phyloP scores from a whole-genome alignment of 2,888 invertebrate genomes.

The Kryphioiulus occultus region DNA sequence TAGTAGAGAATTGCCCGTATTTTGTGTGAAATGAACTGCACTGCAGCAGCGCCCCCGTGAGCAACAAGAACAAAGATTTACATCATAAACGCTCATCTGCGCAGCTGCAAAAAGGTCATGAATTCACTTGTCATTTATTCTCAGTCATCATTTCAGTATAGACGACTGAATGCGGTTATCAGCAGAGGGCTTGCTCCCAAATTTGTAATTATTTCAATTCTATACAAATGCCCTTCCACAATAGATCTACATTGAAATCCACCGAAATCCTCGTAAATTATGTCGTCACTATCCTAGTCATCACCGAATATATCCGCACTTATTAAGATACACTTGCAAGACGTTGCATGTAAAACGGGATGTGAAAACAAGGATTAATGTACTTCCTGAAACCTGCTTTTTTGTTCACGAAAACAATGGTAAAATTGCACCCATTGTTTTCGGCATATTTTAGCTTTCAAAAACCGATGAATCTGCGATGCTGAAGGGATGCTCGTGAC shows the following conservation, averaged over 20 bases:
- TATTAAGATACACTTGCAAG: background rate
- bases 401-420: background rate
- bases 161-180: background rate
- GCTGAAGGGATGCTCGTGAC: background rate
- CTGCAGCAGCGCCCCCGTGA: background rate
- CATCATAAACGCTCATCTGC: background rate
- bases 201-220: conserved; percentile 36
- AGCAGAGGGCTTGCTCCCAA: conserved; percentile 21
- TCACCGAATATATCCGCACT: background rate
- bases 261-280: background rate
- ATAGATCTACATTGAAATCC: background rate
- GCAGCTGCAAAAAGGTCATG: background rate
- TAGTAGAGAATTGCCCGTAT: too few species aligned
- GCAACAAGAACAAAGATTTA: background rate
- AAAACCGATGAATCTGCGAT: background rate
- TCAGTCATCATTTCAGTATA: background rate
- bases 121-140: background rate
- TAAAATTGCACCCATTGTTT: conserved; percentile 32
- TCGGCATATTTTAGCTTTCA: background rate
- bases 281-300: background rate
- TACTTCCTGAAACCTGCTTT: conserved; percentile 36
- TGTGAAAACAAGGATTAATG: conserved; percentile 35
- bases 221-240: background rate
- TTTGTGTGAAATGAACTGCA: too few species aligned
- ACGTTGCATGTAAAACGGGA: background rate